Evolutionary conservation across 2,888 invertebrate species (phyloP).

Genomic region (Myathropa florea): DNA sequence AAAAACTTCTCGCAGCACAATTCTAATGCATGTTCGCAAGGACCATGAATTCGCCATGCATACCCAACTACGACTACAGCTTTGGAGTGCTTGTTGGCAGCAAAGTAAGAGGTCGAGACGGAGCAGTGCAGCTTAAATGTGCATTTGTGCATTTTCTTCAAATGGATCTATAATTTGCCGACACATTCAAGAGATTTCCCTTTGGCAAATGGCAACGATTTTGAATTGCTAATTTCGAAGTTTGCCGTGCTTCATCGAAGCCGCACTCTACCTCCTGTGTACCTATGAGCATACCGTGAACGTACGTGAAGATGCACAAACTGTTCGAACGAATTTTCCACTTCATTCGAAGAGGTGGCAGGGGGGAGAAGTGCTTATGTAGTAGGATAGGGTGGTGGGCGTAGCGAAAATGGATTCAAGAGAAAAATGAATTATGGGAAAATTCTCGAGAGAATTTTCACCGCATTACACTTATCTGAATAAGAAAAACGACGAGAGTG

Average conservation of each 20-base stretch:
- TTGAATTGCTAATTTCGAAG: conserved; percentile 63
- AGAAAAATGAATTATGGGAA: conserved; percentile 51
- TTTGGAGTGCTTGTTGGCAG: too few species aligned
- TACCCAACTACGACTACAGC: not conserved
- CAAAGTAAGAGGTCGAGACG: not conserved
- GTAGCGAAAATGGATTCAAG: conserved; percentile 12
- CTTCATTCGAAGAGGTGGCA: conserved; percentile 3
- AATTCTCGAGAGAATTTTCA: conserved; percentile 33
- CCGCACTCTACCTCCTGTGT: conserved; percentile 3
- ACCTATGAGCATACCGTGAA: not conserved
- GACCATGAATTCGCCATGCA: conserved; percentile 12
- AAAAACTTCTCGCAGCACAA: not conserved
- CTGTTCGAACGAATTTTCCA: conserved; percentile 30
- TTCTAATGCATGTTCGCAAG: conserved; percentile 27
- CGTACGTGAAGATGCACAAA: not conserved
- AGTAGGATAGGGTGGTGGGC: not conserved
- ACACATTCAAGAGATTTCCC: conserved; percentile 58
- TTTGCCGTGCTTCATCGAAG: conserved; percentile 32
- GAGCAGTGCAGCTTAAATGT: conserved; percentile 4
- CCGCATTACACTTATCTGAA: conserved; percentile 48
- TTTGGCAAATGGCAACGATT: conserved; percentile 60
- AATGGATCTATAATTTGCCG: conserved; percentile 48
- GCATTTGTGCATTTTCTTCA: conserved; percentile 15
- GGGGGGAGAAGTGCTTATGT: not conserved
- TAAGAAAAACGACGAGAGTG: conserved; percentile 47